Evolutionary conservation across 2,113 vertebrate genomes (phyloP).

Genomic region (Misgurnus anguillicaudatus): DNA sequence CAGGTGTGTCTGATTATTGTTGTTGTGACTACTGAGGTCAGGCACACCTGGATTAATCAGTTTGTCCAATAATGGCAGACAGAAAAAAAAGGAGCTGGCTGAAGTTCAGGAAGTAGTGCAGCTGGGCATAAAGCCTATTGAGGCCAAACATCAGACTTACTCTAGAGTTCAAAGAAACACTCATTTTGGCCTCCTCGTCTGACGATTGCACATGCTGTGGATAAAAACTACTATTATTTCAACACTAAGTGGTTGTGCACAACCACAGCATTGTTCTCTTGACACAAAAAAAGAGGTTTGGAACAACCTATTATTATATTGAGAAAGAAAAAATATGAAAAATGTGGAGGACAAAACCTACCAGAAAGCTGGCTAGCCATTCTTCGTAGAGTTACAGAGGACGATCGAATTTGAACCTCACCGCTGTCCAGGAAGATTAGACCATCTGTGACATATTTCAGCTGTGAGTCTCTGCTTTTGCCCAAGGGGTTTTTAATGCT

Average conservation of each 20-base stretch:
- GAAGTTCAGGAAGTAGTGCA: too few species aligned
- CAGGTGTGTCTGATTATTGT: too few species aligned
- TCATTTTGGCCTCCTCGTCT: not conserved
- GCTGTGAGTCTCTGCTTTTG: slow-evolving; percentile 64
- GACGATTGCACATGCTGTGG: not conserved
- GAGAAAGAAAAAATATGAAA: not conserved
- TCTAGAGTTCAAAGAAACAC: not conserved
- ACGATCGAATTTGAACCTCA: slow-evolving; percentile 73
- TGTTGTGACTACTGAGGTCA: too few species aligned
- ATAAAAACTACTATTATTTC: not conserved
- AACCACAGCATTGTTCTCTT: not conserved
- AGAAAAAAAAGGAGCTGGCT: too few species aligned
- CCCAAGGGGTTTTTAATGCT: slow-evolving; percentile 88
- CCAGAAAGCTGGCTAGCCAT: slow-evolving; percentile 88
- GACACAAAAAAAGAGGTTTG: not conserved
- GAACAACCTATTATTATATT: too few species aligned
- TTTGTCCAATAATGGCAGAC: too few species aligned
- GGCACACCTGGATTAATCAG: too few species aligned
- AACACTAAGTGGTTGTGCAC: not conserved
- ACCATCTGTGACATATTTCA: slow-evolving; percentile 76
- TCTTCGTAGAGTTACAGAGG: slow-evolving; percentile 80
- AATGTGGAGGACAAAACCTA: slow-evolving; percentile 41
- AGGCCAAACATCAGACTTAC: not conserved
- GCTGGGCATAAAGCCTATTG: too few species aligned
- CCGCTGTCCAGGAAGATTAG: slow-evolving; percentile 80